A percentile compares a stretch with the other conserved stretches of the same genome.
These are phyloP conservation scores for Hyposoter dolosus DNA, from an alignment of 2,888 invertebrate species.

Conservation along the genomic window DNA sequence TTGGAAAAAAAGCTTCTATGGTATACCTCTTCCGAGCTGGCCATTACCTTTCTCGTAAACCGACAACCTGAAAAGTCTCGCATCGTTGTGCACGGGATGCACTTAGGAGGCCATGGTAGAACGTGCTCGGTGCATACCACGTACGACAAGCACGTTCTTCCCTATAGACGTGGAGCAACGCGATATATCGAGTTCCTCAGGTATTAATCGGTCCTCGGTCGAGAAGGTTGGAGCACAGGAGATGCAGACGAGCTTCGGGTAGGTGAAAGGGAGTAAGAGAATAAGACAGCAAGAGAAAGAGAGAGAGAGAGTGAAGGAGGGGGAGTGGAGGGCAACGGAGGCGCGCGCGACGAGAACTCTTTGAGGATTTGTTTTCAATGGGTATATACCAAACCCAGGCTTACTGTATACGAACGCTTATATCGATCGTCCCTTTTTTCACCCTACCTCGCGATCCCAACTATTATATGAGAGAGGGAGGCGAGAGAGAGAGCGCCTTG, in stretches of 20 bases:
- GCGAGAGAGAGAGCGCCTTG: conserved; percentile 39
- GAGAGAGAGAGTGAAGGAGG: not conserved
- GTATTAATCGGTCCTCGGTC: conserved; percentile 65
- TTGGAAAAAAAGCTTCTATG: conserved; percentile 17
- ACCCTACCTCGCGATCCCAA: conserved; percentile 48
- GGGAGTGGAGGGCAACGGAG: conserved; percentile 19
- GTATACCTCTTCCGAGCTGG: not conserved
- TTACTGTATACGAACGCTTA: conserved; percentile 73
- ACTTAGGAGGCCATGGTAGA: conserved; percentile 42
- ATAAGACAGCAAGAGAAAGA: not conserved
- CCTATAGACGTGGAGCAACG: conserved; percentile 24
- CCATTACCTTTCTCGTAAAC: conserved; percentile 37
- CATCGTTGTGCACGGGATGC: conserved; percentile 36
- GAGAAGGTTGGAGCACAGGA: conserved; percentile 44
- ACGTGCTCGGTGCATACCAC: conserved; percentile 35
- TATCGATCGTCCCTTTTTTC: conserved; percentile 76
- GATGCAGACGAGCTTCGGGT: conserved; percentile 52
- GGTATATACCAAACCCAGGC: conserved; percentile 46
- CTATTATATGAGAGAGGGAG: conserved; percentile 23
- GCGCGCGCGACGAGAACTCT: conserved; percentile 33
- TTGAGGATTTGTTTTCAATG: conserved; percentile 61
- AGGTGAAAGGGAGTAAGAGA: conserved; percentile 24
- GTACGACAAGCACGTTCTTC: conserved; percentile 33
- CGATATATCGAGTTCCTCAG: conserved; percentile 64
- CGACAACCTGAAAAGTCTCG: conserved; percentile 39